Base-by-base conservation (phyloP, 1,140 invertebrate species). In the Macrobrachium nipponense region DNA sequence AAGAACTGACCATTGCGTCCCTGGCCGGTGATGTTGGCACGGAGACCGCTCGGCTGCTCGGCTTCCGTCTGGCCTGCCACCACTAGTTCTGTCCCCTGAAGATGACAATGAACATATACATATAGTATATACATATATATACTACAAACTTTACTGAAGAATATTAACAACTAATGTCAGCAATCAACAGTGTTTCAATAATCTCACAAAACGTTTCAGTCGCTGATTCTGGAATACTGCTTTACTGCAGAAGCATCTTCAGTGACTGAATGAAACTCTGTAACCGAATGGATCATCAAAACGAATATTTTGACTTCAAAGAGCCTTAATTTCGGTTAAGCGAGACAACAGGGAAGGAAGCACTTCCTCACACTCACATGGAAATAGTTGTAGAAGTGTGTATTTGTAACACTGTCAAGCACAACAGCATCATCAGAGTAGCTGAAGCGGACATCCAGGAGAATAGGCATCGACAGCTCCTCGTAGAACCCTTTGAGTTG, bases 401-500 rank as follows among this genome's bases (percentile, higher is more conserved):
- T 87, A 60, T 82, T 89, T 44, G 78, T 89, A 27, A 87, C 86
- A 17, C 64, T 82, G n/a, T 87, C 80, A 27, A 81, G 43, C 68
- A 78, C 36, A n/a, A 91, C 90, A 4, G 90, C 88, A 27, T 91
- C 90, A 80, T 92, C 92, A 89, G 91, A 89, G 90, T 95, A 96
- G 36, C 92, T 91, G 89, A 95, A 95, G 5, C 92, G 93, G 20
- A 95, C 93, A 89, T 95, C 93, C 0, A 93, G 91, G 18, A 95
- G 91, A 1, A 95, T 90, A 5, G 95, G 95, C 0, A 94, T 95
- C 2, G 95, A 93, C 66, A 96, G 93, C 91, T 95, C 93, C 70
- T 93, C 92, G 91, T 95, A 96, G 91, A 96, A 95, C 89, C 94
- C 93, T 64, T 93, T 92, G 12, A 96, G 91, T 90, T 96, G 95